Evolutionary conservation across 1,140 invertebrate species (phyloP).

Genomic region (Lepidurus packardi): DNA sequence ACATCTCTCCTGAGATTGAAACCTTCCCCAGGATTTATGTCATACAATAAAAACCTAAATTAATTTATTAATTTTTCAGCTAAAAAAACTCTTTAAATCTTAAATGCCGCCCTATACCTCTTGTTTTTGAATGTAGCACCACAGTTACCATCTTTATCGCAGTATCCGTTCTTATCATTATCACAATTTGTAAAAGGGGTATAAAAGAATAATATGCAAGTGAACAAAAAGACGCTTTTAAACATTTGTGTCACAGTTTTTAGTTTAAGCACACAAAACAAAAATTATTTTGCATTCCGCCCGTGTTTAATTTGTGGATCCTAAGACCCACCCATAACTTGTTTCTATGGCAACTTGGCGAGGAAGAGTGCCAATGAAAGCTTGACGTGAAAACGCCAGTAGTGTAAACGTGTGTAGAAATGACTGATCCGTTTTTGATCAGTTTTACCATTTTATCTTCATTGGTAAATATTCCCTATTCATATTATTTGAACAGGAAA

Average conservation of each 20-base stretch:
- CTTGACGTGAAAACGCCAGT: not conserved
- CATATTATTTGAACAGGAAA: not conserved
- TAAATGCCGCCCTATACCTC: too few species aligned
- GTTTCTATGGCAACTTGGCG: not conserved
- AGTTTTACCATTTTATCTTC: conserved; percentile 28
- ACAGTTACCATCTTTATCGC: not conserved
- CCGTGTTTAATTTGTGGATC: not conserved
- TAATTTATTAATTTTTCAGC: not conserved
- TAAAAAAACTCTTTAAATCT: not conserved
- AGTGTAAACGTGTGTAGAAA: not conserved
- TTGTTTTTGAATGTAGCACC: not conserved
- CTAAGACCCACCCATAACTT: not conserved
- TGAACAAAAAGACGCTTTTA: not conserved
- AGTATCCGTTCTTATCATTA: not conserved
- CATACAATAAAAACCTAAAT: conserved; percentile 72
- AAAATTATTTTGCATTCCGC: not conserved
- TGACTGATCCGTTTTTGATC: conserved; percentile 31
- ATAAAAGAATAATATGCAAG: not conserved
- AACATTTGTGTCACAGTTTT: not conserved
- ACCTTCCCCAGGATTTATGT: conserved; percentile 89
- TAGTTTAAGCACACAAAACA: not conserved
- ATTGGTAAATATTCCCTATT: conserved; percentile 1
- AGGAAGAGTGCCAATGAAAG: not conserved
- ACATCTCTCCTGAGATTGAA: conserved; percentile 96
- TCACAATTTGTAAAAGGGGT: not conserved